A percentile compares a stretch with the other conserved stretches of the same genome.
Conservation (phyloP, 2,888 invertebrate species). For the Trichopoda pennipes region DNA sequence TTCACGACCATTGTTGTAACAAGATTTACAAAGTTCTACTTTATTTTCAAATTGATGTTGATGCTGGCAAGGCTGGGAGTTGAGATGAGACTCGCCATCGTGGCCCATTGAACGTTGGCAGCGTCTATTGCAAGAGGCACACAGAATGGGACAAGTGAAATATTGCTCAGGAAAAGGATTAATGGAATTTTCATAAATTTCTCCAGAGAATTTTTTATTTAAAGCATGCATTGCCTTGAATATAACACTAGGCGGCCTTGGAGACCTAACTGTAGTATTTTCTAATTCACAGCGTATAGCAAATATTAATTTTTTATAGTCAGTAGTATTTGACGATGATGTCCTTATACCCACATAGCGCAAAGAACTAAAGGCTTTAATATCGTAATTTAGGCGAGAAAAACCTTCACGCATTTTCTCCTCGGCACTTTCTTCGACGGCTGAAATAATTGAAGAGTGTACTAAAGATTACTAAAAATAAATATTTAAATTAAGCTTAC, state of each 20-base stretch:
- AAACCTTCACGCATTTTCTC: slow-evolving; percentile 85
- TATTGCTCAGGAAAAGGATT: slow-evolving; percentile 89
- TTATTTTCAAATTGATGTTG: slow-evolving; percentile 89
- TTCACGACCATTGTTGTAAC: slow-evolving; percentile 83
- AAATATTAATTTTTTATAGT: slow-evolving; percentile 83
- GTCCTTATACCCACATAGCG: slow-evolving; percentile 86
- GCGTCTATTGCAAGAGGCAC: slow-evolving; percentile 85
- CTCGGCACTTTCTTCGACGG: slow-evolving; percentile 84
- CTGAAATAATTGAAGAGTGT: slow-evolving; percentile 75
- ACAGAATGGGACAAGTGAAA: slow-evolving; percentile 88
- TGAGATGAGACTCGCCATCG: slow-evolving; percentile 84
- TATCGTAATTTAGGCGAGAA: slow-evolving; percentile 83
- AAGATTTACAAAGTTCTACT: slow-evolving; percentile 85
- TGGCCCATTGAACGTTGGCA: slow-evolving; percentile 87
- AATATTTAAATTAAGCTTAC: slow-evolving; percentile 75
- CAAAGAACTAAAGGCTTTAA: slow-evolving; percentile 87
- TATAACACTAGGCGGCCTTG: slow-evolving; percentile 85
- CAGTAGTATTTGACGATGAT: slow-evolving; percentile 81
- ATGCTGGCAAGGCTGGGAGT: slow-evolving; percentile 82
- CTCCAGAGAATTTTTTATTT: slow-evolving; percentile 88
- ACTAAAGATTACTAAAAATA: not conserved
- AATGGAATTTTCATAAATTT: slow-evolving; percentile 84
- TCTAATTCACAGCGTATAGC: slow-evolving; percentile 85
- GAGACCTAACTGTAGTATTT: slow-evolving; percentile 87
- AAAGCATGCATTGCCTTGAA: slow-evolving; percentile 87